These are phyloP conservation scores for Drepana arcuata DNA, from an alignment of 1,140 invertebrate species.

Conservation along the genomic window DNA sequence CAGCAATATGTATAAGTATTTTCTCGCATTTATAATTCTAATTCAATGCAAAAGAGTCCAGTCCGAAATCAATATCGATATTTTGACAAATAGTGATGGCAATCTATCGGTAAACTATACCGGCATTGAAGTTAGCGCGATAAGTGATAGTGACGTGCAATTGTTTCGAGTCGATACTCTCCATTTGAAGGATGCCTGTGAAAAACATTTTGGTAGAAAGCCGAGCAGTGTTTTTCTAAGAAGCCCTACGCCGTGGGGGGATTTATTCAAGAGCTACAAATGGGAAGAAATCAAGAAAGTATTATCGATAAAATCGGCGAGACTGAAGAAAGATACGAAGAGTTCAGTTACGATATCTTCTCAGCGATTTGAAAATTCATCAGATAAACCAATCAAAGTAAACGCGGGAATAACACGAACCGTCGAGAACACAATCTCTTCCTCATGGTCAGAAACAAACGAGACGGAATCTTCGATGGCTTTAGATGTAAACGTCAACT, in stretches of 20 bases:
- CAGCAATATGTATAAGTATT: too few relatives aligned
- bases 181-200: slow-evolving; percentile 22
- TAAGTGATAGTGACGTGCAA: slow-evolving; percentile 17
- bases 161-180: slow-evolving; percentile 10
- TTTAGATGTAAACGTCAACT: slow-evolving; percentile 33
- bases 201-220: slow-evolving; percentile 15
- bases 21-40: too few relatives aligned
- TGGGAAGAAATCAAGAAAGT: slow-evolving; percentile 38
- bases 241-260: slow-evolving; percentile 45
- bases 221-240: slow-evolving; percentile 28
- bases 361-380: slow-evolving; percentile 45
- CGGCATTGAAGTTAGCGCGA: slow-evolving; percentile 12
- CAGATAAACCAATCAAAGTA: slow-evolving; percentile 38
- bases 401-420: slow-evolving; percentile 47
- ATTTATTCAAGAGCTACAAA: slow-evolving; percentile 38
- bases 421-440: slow-evolving; percentile 41
- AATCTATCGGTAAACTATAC: slow-evolving; percentile 5
- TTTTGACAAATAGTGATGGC: not conserved
- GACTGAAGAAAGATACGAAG: slow-evolving; percentile 21
- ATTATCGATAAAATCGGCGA: slow-evolving; percentile 34
- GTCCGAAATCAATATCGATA: not conserved
- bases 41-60: not conserved
- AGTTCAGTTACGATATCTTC: slow-evolving; percentile 27
- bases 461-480: slow-evolving; percentile 28
- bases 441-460: slow-evolving; percentile 30